Base-by-base conservation (phyloP, 2,113 vertebrate species). In the Pongo abelii region DNA sequence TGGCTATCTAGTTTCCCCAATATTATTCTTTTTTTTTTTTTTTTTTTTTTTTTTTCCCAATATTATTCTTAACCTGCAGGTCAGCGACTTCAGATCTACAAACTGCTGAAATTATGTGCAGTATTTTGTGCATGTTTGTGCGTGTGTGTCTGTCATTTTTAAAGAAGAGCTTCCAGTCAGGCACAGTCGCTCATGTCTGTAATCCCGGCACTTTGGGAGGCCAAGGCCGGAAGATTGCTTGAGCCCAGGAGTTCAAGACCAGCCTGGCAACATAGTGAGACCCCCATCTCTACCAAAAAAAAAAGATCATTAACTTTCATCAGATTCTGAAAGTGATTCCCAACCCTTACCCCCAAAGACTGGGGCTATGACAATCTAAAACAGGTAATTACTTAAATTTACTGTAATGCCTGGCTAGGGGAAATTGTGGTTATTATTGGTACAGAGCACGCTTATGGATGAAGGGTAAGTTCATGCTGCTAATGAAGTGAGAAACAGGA, bases 21-120 rank as follows among this genome's bases (percentile, higher is more conserved):
- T 87, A 35, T 52, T 93, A 64, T 78, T 88, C 61, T 91, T 88
- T n/a, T n/a, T n/a, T n/a, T n/a, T n/a, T n/a, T n/a, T n/a, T n/a
- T n/a, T n/a, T n/a, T n/a, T n/a, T n/a, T n/a, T n/a, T n/a, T n/a
- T n/a, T 85, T 93, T 89, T 48, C 27, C 17, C 46, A 93, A 0
- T 87, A 35, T 52, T 93, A 64, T 78, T 88, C 61, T 91, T 88
- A 78, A 69, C 23, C 27, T 61, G 22, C 9, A 81, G 74, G 32
- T 77, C 43, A 93, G 46, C 5, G 40, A 52, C 77, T 84, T 95
- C 69, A 93, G 40, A 84, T 67, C 70, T 79, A 11, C 30, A 81
- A 57, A 91, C 32, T 77, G 43, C 50, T 87, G 78, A 57, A 90
- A 87, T 57, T 91, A 11, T 85, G 35, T 86, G 27, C 4, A 57